Evolutionary conservation across 2,797 vertebrate species (phyloP).

Genomic region (Yasuhikotakia modesta): DNA sequence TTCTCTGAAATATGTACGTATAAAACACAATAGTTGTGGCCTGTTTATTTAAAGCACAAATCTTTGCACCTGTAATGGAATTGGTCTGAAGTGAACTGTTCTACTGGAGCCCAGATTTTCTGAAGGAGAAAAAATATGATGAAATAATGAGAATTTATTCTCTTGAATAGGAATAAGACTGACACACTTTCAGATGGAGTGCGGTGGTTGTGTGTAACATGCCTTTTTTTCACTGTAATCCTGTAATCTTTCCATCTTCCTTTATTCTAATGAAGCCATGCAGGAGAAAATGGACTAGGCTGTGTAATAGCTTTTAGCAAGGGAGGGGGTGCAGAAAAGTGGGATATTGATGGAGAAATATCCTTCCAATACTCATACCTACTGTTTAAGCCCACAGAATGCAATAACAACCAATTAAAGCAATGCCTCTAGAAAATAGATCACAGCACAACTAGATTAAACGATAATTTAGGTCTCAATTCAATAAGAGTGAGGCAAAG

Average conservation of each 20-base stretch:
- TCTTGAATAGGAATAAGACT: constrained; percentile 13
- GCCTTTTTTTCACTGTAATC: constrained; percentile 33
- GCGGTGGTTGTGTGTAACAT: background rate
- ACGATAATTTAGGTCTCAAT: constrained; percentile 75
- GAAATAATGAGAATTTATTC: constrained; percentile 39
- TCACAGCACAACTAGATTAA: constrained; percentile 75
- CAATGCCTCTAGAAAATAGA: constrained; percentile 67
- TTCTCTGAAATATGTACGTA: constrained; percentile 31
- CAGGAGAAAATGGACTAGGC: constrained; percentile 40
- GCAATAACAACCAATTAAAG: constrained; percentile 64
- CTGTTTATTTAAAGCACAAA: constrained; percentile 30
- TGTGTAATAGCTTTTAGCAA: constrained; percentile 45
- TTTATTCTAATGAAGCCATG: constrained; percentile 22
- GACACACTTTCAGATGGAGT: constrained; percentile 3
- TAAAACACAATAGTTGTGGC: constrained; percentile 22
- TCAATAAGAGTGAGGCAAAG: constrained; percentile 69
- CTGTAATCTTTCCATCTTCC: constrained; percentile 32
- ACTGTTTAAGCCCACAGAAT: constrained; percentile 50
- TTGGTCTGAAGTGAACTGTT: constrained; percentile 31
- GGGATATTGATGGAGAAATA: constrained; percentile 67
- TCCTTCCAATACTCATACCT: constrained; percentile 57
- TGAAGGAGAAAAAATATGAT: constrained; percentile 33
- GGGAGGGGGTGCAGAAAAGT: constrained; percentile 41
- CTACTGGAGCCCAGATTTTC: constrained; percentile 29
- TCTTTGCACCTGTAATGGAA: constrained; percentile 38